phyloP scores from a whole-genome alignment of 2,888 invertebrate genomes.

The Pachymerium ferrugineum region DNA sequence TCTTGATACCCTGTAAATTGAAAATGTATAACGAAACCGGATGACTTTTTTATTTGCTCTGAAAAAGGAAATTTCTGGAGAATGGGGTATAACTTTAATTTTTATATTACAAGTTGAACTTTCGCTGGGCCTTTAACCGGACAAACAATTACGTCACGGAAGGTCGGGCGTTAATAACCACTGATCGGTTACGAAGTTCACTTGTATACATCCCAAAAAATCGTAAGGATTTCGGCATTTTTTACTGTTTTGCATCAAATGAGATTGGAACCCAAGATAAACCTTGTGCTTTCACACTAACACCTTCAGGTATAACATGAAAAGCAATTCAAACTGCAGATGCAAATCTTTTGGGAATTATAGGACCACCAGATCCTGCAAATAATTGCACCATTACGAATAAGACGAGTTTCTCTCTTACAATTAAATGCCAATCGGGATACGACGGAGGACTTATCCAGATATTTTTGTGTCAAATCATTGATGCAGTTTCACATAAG shows the following conservation, averaged over 20 bases:
- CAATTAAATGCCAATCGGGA: constrained; percentile 74
- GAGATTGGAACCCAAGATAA: not conserved
- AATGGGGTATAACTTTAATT: too few species aligned
- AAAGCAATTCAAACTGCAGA: not conserved
- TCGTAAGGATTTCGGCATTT: constrained; percentile 16
- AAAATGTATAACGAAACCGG: too few species aligned
- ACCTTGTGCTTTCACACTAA: constrained; percentile 5
- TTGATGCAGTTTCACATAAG: constrained; percentile 40
- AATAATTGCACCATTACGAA: constrained; percentile 84
- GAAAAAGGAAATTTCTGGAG: too few species aligned
- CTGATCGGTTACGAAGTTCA: not conserved
- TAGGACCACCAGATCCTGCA: constrained; percentile 88
- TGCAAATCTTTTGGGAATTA: constrained; percentile 38
- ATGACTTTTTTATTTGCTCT: too few species aligned
- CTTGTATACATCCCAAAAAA: constrained; percentile 2
- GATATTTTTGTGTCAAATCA: constrained; percentile 74
- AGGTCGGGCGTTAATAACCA: not conserved
- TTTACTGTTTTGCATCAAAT: constrained; percentile 21
- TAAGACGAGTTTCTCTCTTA: constrained; percentile 76
- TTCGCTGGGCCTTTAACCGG: not conserved
- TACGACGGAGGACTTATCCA: constrained; percentile 86
- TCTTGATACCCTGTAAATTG: too few species aligned
- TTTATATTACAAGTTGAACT: too few species aligned
- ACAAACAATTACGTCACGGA: not conserved
- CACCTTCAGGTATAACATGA: constrained; percentile 6